Evolutionary conservation across 2,797 vertebrate genomes (phyloP).

Genomic region (Thunnus albacares): DNA sequence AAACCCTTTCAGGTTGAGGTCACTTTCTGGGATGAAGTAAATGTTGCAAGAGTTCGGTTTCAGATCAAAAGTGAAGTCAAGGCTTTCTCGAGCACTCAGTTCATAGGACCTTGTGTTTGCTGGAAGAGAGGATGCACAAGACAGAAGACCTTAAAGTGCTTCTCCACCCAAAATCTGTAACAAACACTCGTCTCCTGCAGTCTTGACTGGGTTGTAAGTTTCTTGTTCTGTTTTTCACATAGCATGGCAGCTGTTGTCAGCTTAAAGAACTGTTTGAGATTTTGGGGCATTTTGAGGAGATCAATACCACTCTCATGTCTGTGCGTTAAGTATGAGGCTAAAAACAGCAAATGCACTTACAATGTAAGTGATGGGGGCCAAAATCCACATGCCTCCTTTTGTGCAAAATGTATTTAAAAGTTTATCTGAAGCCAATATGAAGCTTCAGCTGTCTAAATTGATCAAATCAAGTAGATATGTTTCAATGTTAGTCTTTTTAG

Average conservation of each 20-base stretch:
- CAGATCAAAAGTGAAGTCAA: neutral
- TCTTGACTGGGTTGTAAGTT: neutral
- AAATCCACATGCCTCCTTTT: no score
- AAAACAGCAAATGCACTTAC: no score
- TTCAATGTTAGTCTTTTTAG: no score
- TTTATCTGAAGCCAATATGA: no score
- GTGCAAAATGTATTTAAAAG: no score
- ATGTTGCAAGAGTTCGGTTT: slow-evolving; percentile 43
- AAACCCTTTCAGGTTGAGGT: rapidly evolving
- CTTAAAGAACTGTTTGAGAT: no score
- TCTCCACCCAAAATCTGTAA: neutral
- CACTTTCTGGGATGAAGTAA: neutral
- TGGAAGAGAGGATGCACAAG: slow-evolving; percentile 17
- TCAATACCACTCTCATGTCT: no score
- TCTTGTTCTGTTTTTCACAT: neutral
- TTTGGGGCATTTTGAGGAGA: no score
- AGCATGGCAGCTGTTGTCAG: neutral
- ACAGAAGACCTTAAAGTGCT: neutral
- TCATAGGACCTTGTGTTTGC: rapidly evolving
- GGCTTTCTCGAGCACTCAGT: rapidly evolving
- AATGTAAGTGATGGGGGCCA: no score
- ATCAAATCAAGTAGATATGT: no score
- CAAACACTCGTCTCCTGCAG: neutral
- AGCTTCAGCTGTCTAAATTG: no score
- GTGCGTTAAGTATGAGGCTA: no score